Evolutionary conservation across 2,888 invertebrate genomes (phyloP).

Genomic region (Steromphala cineraria): DNA sequence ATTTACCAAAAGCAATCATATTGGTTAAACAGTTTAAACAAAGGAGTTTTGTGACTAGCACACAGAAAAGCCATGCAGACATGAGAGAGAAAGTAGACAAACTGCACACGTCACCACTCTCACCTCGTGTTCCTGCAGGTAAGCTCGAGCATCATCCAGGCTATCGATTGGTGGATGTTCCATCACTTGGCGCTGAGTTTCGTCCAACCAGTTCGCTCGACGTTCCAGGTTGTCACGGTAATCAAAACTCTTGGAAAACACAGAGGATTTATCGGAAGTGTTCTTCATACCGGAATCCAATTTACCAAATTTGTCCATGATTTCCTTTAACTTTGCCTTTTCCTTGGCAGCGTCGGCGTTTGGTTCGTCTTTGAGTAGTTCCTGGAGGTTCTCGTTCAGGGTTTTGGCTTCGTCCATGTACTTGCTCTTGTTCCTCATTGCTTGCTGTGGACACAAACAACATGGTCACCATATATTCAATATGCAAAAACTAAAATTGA

Average conservation of each 20-base stretch:
- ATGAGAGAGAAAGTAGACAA: background rate
- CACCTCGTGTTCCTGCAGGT: conserved; percentile 70
- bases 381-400: conserved; percentile 93
- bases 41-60: too few relatives aligned
- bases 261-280: conserved; percentile 93
- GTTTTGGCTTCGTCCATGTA: conserved; percentile 91
- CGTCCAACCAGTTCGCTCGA: conserved; percentile 81
- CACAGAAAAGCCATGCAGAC: background rate
- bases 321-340: conserved; percentile 85
- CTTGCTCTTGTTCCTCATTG: conserved; percentile 61
- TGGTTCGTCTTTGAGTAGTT: conserved; percentile 88
- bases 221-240: conserved; percentile 92
- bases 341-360: conserved; percentile 87
- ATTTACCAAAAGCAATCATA: background rate
- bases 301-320: conserved; percentile 83
- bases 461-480: too few relatives aligned
- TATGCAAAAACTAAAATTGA: background rate
- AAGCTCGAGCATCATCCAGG: conserved; percentile 65
- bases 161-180: conserved; percentile 67
- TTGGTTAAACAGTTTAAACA: background rate
- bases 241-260: conserved; percentile 93
- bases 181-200: conserved; percentile 61
- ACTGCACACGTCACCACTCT: conserved; percentile 14
- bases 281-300: conserved; percentile 93
- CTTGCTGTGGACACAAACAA: conserved; percentile 50